Evolutionary conservation across 1,140 invertebrate species (phyloP), one percentile per base, ranked within the genome.

Genomic region (Drosophila yakuba): DNA sequence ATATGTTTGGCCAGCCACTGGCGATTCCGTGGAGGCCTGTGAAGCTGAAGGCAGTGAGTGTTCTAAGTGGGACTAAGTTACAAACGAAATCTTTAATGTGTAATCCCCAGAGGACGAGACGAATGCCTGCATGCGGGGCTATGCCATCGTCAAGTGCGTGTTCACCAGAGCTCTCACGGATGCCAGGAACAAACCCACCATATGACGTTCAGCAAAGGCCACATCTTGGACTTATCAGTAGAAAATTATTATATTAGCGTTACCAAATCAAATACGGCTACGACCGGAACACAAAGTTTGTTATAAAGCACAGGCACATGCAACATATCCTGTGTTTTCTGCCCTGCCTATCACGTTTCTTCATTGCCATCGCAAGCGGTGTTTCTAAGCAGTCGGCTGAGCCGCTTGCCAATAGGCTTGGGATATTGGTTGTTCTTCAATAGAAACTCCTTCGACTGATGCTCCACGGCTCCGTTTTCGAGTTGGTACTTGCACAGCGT

Each of bases 401-500:
- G 93, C 80, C 96, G 93, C 93, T 96, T 96, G 8, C 96, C 96
- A 80, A 97, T 95, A 23, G 96, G 93, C 91, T 97, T 97, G 41
- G 96, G 96, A 93, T 97, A 98, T 64, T 95, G 94, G 78, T 97
- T 97, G 80, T 96, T 97, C 93, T 97, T 96, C 38, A 98, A 95
- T 66, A 96, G 93, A 93, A 95, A 97, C 91, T 98, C 97, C 93
- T 98, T 98, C 72, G 97, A 98, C 90, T 98, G 96, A 93, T 98
- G 98, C 48, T 96, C 96, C 1, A 98, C 96, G 35, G 98, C 98
- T 47, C 98, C 98, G 94, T 98, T 97, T 72, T 96, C 94, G 54
- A 99, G 92, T 91, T 99, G 98, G 93, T 95, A 95, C 91, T 96
- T 94, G 93, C 97, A 98, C 15, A 98, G 93, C 39, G 96, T 95